A percentile compares a stretch with the other conserved stretches of the same genome.
Evolutionary conservation across 2,113 vertebrate species (phyloP).

Genomic region (Phylloscopus whistleri): DNA sequence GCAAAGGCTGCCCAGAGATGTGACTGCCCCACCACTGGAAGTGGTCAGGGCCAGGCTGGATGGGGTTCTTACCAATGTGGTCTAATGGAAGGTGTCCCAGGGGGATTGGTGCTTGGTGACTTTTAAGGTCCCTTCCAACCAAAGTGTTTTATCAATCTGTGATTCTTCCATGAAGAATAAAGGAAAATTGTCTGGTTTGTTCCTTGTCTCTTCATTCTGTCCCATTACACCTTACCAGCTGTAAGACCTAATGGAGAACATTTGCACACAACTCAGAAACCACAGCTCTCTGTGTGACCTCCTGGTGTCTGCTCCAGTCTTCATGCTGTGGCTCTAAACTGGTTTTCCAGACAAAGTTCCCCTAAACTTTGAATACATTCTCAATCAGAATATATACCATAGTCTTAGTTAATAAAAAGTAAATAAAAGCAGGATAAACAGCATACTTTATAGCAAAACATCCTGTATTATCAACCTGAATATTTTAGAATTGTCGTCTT

Average conservation of each 20-base stretch:
- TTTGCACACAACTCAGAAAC: background rate
- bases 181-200: background rate
- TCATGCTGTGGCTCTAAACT: background rate
- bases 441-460: background rate
- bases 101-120: accelerated
- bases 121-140: background rate
- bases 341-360: background rate
- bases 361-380: background rate
- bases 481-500: background rate
- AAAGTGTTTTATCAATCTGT: background rate
- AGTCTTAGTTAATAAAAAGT: background rate
- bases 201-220: background rate
- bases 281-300: background rate
- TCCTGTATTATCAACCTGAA: background rate
- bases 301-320: background rate
- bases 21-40: background rate
- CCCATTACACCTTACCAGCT: background rate
- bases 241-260: background rate
- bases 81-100: background rate
- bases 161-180: background rate
- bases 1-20: background rate
- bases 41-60: background rate
- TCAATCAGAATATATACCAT: background rate
- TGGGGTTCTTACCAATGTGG: background rate
- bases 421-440: background rate